Evolutionary conservation across 2,113 vertebrate genomes (phyloP).

Genomic region (Gymnocephalus cernua): DNA sequence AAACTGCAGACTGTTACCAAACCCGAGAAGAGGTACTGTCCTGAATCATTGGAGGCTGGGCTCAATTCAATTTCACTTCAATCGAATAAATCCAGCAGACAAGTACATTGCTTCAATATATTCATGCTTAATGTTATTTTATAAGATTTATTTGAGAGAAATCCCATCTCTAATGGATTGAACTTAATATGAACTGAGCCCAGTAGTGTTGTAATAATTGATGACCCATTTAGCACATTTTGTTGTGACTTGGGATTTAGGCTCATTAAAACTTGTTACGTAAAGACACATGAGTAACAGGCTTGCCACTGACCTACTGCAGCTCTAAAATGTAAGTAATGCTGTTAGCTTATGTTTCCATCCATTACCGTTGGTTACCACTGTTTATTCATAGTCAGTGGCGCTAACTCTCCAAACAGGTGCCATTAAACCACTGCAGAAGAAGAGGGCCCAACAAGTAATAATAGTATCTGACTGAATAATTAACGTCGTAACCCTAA

Average conservation of each 20-base stretch:
- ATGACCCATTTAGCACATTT: slow-evolving; percentile 22
- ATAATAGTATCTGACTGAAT: no score
- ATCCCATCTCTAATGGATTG: background rate
- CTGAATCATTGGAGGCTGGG: background rate
- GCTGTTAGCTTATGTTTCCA: background rate
- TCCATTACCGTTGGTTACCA: background rate
- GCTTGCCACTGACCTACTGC: background rate
- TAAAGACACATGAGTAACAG: background rate
- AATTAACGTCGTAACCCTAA: no score
- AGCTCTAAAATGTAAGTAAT: background rate
- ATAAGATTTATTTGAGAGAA: slow-evolving; percentile 1
- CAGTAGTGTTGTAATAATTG: slow-evolving; percentile 32
- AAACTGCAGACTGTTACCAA: slow-evolving; percentile 88
- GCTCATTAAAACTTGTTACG: slow-evolving; percentile 34
- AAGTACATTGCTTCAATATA: background rate
- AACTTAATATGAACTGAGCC: slow-evolving; percentile 21
- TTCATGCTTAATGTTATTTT: background rate
- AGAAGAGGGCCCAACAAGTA: no score
- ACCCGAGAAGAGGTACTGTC: slow-evolving; percentile 91
- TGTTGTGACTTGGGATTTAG: slow-evolving; percentile 4
- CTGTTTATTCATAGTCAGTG: background rate
- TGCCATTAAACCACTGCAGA: background rate
- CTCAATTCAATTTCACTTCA: slow-evolving; percentile 12
- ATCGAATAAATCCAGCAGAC: background rate
- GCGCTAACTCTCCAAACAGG: background rate